Base-by-base conservation (phyloP, 2,113 vertebrate species). In the Notothenia coriiceps region DNA sequence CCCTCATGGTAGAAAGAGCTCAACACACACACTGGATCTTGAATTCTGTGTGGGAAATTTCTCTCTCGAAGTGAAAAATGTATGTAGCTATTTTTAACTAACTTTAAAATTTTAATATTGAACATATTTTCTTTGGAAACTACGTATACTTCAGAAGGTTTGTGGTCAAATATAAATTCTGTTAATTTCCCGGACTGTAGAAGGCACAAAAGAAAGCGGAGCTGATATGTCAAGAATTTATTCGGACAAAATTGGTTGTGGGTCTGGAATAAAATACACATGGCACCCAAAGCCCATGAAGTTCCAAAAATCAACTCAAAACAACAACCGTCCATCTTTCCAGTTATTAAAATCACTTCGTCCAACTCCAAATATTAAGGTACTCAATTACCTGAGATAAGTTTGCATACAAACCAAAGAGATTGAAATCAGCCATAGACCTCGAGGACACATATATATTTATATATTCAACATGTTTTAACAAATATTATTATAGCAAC, bases 331-430 rank as follows among this genome's bases (percentile, higher is more conserved):
- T n/a, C 33, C 20, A 17, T 80, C 44, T 80, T 68, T 85, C 80
- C 86, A 90, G 74, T 88, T 83, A 65, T 29, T 79, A 15, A 70
- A 75, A 62, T 81, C 55, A 60, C 55, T 54, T 54, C 5, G 47
- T 82, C 70, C 62, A 68, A 61, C 46, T 52, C 70, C 47, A 49
- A 85, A 71, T 70, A 51, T 22, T 69, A 76, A 87, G 61, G 79
- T 77, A 87, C 78, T 70, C 68, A 82, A 88, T 91, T 80, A 94
- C 94, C 94, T 94, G 93, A 94, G 91, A 88, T 88, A 81, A 73
- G 78, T 89, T 88, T 93, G 85, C 86, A 89, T 87, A 88, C 75
- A 88, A 90, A 90, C 85, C 86, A 88, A 87, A 82, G n/a, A 78
- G 63, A 86, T 71, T 82, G 57, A 79, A 60, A 67, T 74, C 44